These are phyloP conservation scores for Echeneis naucrates DNA, from an alignment of 2,797 vertebrate genomes.

Conservation along the genomic window DNA sequence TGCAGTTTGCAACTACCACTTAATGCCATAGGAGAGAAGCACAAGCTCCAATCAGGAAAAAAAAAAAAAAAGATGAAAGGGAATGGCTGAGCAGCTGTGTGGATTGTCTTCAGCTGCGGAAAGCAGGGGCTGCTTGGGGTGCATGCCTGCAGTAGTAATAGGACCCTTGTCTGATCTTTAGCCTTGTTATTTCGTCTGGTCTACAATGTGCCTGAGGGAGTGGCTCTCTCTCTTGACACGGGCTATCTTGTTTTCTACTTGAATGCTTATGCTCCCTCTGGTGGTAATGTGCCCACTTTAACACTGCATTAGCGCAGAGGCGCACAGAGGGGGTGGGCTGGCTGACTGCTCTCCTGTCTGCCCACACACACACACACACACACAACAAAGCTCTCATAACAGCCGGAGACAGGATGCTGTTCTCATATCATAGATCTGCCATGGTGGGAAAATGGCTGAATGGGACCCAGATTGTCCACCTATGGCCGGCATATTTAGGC, in stretches of 20 bases:
- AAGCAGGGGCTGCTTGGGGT: constrained; percentile 63
- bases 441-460: constrained; percentile 63
- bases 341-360: constrained; percentile 75
- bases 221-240: constrained; percentile 82
- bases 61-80: constrained; percentile 68
- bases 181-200: constrained; percentile 83
- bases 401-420: constrained; percentile 69
- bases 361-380: constrained; percentile 71
- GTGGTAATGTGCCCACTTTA: constrained; percentile 88
- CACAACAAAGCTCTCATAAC: constrained; percentile 69
- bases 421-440: constrained; percentile 72
- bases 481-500: constrained; percentile 45
- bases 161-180: constrained; percentile 82
- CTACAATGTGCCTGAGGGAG: constrained; percentile 79
- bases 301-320: constrained; percentile 83
- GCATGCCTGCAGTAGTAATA: constrained; percentile 78
- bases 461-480: constrained; percentile 46
- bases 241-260: constrained; percentile 86
- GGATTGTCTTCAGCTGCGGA: constrained; percentile 68
- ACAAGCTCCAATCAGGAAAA: constrained; percentile 67
- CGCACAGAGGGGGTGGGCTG: constrained; percentile 70
- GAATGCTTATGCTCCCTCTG: constrained; percentile 89
- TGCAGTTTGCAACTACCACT: constrained; percentile 64
- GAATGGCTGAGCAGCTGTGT: constrained; percentile 76
- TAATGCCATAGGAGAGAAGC: constrained; percentile 60